Percentiles rank a stretch among this genome's conserved stretches.
These are phyloP conservation scores for Hestina assimilis DNA, from an alignment of 1,140 invertebrate species.

Conservation along the genomic window DNA sequence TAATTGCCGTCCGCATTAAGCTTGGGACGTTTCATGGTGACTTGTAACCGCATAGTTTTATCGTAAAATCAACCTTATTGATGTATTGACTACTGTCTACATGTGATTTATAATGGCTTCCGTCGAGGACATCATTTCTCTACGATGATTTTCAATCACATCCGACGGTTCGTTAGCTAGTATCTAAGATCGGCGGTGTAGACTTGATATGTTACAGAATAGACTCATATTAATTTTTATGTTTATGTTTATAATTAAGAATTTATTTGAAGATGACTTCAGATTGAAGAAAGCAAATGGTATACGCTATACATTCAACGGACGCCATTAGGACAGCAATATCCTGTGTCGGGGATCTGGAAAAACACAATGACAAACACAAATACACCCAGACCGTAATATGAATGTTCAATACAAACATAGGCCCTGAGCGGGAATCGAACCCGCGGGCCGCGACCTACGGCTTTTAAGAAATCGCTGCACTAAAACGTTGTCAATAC, in stretches of 20 bases:
- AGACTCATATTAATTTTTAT: slow-evolving; percentile 20
- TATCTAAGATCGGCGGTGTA: slow-evolving; percentile 53
- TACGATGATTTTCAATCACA: slow-evolving; percentile 76
- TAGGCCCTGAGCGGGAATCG: too few relatives aligned
- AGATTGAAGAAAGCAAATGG: too few relatives aligned
- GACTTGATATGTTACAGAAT: slow-evolving; percentile 30
- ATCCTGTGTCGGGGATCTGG: too few relatives aligned
- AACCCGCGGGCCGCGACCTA: too few relatives aligned
- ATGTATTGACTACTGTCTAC: slow-evolving; percentile 68
- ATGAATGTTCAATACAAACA: too few relatives aligned
- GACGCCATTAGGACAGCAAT: too few relatives aligned
- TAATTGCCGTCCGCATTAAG: slow-evolving; percentile 41
- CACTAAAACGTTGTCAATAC: too few relatives aligned
- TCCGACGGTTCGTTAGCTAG: slow-evolving; percentile 71
- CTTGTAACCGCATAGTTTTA: slow-evolving; percentile 51
- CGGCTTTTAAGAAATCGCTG: too few relatives aligned
- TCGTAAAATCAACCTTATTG: slow-evolving; percentile 74
- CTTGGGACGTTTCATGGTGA: slow-evolving; percentile 9
- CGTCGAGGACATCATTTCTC: slow-evolving; percentile 71
- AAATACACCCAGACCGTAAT: too few relatives aligned
- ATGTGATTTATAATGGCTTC: slow-evolving; percentile 74
- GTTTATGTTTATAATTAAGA: not conserved
- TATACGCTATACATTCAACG: too few relatives aligned
- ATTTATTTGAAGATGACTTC: too few relatives aligned
- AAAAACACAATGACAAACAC: too few relatives aligned